These are phyloP conservation scores for Yponomeuta evonymella DNA, from an alignment of 2,888 invertebrate species.

Conservation along the genomic window DNA sequence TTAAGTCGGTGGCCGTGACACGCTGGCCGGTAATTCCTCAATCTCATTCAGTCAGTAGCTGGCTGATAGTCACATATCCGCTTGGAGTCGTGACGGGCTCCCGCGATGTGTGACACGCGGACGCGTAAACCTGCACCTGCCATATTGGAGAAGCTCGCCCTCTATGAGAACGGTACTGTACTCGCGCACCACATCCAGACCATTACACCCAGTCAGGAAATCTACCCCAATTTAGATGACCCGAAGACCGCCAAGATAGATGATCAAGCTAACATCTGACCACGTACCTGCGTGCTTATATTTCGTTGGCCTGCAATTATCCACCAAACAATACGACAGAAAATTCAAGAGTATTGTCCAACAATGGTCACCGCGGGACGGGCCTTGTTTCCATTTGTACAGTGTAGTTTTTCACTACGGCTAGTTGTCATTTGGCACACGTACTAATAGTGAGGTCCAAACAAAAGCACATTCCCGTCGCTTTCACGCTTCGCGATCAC, in stretches of 20 bases:
- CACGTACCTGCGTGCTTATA: not conserved
- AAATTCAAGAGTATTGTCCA: not conserved
- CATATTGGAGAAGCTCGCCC: slow-evolving; percentile 70
- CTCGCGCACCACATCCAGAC: not conserved
- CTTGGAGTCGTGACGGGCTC: slow-evolving; percentile 42
- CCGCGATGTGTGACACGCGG: slow-evolving; percentile 64
- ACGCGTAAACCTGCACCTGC: slow-evolving; percentile 63
- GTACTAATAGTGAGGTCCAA: slow-evolving; percentile 35
- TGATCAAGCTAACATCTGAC: not conserved
- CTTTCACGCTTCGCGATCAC: slow-evolving; percentile 62
- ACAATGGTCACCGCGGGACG: slow-evolving; percentile 17
- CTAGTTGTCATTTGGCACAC: slow-evolving; percentile 67
- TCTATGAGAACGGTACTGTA: slow-evolving; percentile 68
- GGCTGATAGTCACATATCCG: slow-evolving; percentile 43
- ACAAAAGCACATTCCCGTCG: slow-evolving; percentile 59
- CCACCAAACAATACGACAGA: not conserved
- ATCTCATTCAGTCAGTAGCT: slow-evolving; percentile 13
- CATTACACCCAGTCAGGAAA: not conserved
- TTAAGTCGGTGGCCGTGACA: slow-evolving; percentile 70
- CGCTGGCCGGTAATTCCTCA: slow-evolving; percentile 43
- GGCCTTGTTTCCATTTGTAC: slow-evolving; percentile 37
- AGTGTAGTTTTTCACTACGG: slow-evolving; percentile 51
- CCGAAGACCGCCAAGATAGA: not conserved
- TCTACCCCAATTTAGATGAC: not conserved
- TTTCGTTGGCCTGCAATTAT: not conserved